Evolutionary conservation across 2,797 vertebrate species (phyloP).

Genomic region (Poecilia wingei): DNA sequence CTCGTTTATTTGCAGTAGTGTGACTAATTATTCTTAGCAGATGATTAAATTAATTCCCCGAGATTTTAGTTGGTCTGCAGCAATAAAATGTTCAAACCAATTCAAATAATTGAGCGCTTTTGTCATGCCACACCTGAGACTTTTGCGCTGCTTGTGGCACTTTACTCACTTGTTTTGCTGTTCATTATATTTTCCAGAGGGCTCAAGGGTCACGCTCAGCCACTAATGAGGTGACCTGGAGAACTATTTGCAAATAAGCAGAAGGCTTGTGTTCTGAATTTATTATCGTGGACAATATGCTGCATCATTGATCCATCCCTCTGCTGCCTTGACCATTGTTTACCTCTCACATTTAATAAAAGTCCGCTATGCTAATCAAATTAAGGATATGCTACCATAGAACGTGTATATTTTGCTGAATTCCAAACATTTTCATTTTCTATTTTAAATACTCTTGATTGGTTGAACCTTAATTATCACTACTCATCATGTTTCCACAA

Average conservation of each 20-base stretch:
- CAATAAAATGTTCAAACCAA: conserved; percentile 7
- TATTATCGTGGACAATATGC: conserved; percentile 28
- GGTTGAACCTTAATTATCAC: conserved; percentile 48
- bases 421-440: conserved; percentile 59
- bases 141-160: conserved; percentile 7
- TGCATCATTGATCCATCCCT: conserved; percentile 49
- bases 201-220: conserved; percentile 38
- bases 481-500: conserved; percentile 5
- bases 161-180: conserved; percentile 11
- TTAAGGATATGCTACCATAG: conserved; percentile 44
- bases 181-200: conserved; percentile 21
- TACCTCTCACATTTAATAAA: conserved; percentile 50
- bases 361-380: conserved; percentile 58
- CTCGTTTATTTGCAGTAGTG: conserved; percentile 47
- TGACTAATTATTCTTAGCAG: conserved; percentile 56
- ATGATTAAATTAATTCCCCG: conserved; percentile 42
- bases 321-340: background rate
- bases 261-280: conserved; percentile 21
- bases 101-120: conserved; percentile 15
- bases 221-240: conserved; percentile 55
- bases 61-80: conserved; percentile 28
- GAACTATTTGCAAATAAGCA: background rate
- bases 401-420: conserved; percentile 43
- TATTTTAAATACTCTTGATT: conserved; percentile 29
- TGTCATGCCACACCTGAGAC: conserved; percentile 26